Evolutionary conservation across 1,140 invertebrate genomes (phyloP).

Genomic region (Augochlora pura): DNA sequence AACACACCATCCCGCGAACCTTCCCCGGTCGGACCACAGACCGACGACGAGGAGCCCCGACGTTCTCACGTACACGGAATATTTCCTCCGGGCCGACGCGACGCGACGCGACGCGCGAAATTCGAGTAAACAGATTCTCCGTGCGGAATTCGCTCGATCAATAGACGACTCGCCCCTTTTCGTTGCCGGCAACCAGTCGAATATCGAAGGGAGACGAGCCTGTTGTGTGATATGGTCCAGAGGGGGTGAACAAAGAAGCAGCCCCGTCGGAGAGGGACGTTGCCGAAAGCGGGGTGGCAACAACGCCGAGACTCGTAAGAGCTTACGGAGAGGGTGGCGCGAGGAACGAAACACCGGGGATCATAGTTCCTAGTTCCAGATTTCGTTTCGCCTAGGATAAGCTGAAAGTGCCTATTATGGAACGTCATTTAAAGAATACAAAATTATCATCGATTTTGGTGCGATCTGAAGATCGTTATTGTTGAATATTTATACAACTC

Average conservation of each 20-base stretch:
- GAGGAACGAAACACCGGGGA: conserved; percentile 2
- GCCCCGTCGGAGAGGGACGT: too few relatives aligned
- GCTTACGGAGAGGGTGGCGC: too few relatives aligned
- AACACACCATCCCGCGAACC: too few relatives aligned
- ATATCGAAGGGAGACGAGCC: conserved; percentile 16
- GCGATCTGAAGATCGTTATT: too few relatives aligned
- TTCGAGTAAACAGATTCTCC: conserved; percentile 65
- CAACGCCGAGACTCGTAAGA: too few relatives aligned
- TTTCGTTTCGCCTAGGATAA: conserved; percentile 51
- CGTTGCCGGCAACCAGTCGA: conserved; percentile 11
- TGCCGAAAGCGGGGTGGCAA: too few relatives aligned
- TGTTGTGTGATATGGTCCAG: conserved; percentile 34
- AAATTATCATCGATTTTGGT: too few relatives aligned
- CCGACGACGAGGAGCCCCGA: conserved; percentile 10
- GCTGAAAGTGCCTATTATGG: too few relatives aligned
- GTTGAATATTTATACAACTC: too few relatives aligned
- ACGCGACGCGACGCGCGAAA: conserved; percentile 47
- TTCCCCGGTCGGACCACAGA: background rate
- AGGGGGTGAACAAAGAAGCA: conserved; percentile 2
- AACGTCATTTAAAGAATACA: too few relatives aligned
- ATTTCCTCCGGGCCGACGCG: conserved; percentile 47
- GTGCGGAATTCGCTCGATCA: conserved; percentile 52
- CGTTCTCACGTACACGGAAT: conserved; percentile 48
- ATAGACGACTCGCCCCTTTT: conserved; percentile 37
- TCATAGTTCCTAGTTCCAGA: conserved; percentile 51